Conservation (phyloP, 2,113 vertebrate species). For the Limanda limanda region DNA sequence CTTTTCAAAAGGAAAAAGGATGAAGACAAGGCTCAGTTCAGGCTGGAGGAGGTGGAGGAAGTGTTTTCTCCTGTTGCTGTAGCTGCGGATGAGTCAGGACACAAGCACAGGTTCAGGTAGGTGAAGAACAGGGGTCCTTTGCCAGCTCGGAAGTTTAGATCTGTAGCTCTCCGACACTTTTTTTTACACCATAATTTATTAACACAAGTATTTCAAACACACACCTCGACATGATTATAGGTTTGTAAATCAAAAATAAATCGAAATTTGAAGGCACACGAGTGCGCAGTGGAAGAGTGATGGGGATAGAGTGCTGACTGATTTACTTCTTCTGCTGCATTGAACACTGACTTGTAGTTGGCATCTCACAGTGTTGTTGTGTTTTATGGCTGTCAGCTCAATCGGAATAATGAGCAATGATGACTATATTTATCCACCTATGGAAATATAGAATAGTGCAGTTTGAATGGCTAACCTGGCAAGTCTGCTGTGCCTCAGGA, state of each 20-base stretch:
- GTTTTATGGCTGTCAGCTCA: neutral
- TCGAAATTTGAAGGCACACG: neutral
- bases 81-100: neutral
- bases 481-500: too few species aligned
- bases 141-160: neutral
- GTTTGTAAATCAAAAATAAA: neutral
- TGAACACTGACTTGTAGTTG: neutral
- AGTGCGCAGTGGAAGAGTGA: neutral
- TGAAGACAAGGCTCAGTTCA: neutral
- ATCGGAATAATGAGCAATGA: neutral
- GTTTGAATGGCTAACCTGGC: too few species aligned
- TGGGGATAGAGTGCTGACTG: neutral
- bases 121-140: neutral
- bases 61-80: neutral
- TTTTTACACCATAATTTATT: neutral
- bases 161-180: neutral
- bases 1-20: neutral
- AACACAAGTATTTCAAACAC: neutral
- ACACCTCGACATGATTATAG: neutral
- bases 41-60: neutral
- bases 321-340: neutral
- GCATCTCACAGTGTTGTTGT: neutral
- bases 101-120: neutral
- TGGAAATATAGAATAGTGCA: neutral
- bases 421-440: neutral